phyloP scores from a whole-genome alignment of 2,888 invertebrate genomes.

The Drosophila imparisetae region DNA sequence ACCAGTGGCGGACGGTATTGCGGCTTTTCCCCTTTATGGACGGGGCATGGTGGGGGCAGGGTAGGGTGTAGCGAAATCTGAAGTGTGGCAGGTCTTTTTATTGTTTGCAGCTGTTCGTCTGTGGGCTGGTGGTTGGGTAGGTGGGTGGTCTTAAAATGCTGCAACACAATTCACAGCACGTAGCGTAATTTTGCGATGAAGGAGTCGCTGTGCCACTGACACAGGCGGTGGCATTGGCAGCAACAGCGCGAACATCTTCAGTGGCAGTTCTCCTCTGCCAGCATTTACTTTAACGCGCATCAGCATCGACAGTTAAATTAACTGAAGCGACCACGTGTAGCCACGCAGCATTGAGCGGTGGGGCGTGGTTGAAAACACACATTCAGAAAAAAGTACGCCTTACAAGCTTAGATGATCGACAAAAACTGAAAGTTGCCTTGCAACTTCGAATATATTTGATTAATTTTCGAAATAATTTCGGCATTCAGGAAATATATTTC shows the following conservation, averaged over 20 bases:
- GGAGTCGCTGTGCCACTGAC: slow-evolving; percentile 29
- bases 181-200: slow-evolving; percentile 71
- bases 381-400: slow-evolving; percentile 1
- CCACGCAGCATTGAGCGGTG: slow-evolving; percentile 11
- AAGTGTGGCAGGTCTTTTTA: slow-evolving; percentile 51
- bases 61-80: background rate
- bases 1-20: slow-evolving; percentile 44
- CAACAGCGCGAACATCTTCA: background rate
- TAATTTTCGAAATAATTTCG: background rate
- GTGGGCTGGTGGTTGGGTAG: background rate
- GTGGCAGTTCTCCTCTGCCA: background rate
- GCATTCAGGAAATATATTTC: background rate
- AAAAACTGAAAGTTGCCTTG: background rate
- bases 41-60: background rate
- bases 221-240: background rate
- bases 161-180: slow-evolving; percentile 77
- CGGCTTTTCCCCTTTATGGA: slow-evolving; percentile 34
- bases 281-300: slow-evolving; percentile 60
- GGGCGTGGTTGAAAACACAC: slow-evolving; percentile 35
- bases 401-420: background rate
- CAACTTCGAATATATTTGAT: background rate
- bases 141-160: slow-evolving; percentile 66
- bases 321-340: slow-evolving; percentile 47
- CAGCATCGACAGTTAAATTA: slow-evolving; percentile 66
- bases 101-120: slow-evolving; percentile 64